These are phyloP conservation scores for Butorides virescens DNA, from an alignment of 2,113 vertebrate species.

Conservation along the genomic window DNA sequence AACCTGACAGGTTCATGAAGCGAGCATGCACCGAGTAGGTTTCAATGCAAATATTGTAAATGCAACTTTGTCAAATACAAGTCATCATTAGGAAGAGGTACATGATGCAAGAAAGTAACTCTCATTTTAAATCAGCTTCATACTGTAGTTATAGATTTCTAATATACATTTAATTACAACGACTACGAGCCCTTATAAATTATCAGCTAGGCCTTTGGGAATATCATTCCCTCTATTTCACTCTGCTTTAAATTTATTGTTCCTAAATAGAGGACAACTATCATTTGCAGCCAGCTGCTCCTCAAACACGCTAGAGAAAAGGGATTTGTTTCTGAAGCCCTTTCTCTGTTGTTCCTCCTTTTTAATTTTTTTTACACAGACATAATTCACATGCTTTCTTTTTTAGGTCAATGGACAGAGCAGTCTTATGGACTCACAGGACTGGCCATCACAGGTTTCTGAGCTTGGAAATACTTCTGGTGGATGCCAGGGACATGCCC, in stretches of 20 bases:
- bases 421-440: neutral
- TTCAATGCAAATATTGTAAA: neutral
- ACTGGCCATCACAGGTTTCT: neutral
- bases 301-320: neutral
- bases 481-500: neutral
- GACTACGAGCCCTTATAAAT: slow-evolving; percentile 3
- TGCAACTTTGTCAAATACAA: neutral
- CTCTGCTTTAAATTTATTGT: slow-evolving; percentile 19
- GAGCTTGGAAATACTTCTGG: neutral
- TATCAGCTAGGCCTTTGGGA: neutral
- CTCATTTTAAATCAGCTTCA: neutral
- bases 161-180: slow-evolving; percentile 8
- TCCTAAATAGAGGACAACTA: slow-evolving; percentile 25
- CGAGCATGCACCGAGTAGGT: neutral
- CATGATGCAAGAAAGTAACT: neutral
- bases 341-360: neutral
- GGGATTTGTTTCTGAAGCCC: neutral
- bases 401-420: neutral
- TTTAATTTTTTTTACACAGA: neutral
- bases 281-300: neutral
- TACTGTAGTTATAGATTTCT: slow-evolving; percentile 5
- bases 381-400: neutral
- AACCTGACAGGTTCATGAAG: neutral
- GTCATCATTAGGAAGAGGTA: neutral
- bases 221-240: neutral